Evolutionary conservation across 2,113 vertebrate genomes (phyloP).

Genomic region (Rutilus rutilus): DNA sequence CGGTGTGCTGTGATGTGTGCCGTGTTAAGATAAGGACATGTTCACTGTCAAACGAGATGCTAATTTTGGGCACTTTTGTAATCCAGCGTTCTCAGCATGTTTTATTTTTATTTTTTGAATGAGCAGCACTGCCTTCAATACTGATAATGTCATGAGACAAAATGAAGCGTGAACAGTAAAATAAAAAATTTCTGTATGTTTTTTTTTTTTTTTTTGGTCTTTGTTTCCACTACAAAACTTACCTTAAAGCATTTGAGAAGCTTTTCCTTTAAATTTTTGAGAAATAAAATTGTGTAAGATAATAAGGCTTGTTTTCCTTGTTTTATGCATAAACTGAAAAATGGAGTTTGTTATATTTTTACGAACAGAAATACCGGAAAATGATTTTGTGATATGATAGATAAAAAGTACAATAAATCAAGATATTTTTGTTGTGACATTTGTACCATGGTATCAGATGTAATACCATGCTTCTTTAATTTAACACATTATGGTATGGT

Average conservation of each 20-base stretch:
- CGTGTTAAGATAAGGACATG: conserved; percentile 28
- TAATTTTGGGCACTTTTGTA: conserved; percentile 28
- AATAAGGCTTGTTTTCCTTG: not conserved
- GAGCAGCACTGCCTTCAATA: not conserved
- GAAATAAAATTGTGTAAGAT: not conserved
- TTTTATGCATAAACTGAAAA: not conserved
- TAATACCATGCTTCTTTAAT: not conserved
- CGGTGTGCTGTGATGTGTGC: conserved; percentile 24
- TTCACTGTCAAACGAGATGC: conserved; percentile 31
- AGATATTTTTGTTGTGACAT: not conserved
- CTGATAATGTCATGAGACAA: not conserved
- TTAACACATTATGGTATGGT: not conserved
- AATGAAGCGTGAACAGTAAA: not conserved
- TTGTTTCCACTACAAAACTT: not conserved
- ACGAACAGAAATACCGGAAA: no score
- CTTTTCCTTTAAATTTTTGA: not conserved
- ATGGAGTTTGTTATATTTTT: no score
- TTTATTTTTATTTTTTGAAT: not conserved
- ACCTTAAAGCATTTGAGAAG: no score
- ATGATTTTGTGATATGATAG: not conserved
- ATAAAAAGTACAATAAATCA: not conserved
- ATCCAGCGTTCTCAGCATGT: not conserved
- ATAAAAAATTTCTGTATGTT: no score
- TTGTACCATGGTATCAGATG: not conserved
- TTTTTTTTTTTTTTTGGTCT: not conserved